Base-by-base conservation (phyloP, 35 echinoderm and acorn worm genomes). In the Ophioderma brevispina region DNA sequence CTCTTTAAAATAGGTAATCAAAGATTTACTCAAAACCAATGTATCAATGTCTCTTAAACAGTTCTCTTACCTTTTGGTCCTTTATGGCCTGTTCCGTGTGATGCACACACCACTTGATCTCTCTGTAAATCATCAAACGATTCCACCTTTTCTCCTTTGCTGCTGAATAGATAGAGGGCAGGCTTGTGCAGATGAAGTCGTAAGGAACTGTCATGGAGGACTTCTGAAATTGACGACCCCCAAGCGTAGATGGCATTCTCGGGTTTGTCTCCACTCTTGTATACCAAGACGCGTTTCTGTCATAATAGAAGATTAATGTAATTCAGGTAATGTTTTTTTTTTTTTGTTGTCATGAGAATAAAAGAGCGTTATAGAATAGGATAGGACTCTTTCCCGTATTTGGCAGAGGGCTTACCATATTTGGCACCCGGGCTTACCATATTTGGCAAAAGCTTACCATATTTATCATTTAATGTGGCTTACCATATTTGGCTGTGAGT, bases 401-500 rank as follows among this genome's bases (percentile, higher is more conserved):
- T 10, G 28, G 28, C 76, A 13, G 6, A 6, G 30, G 76, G 76
- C 10, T 78, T 13, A 13, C 28, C 0, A 15, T 32, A 39, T 25
- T 0, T 13, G 76, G 6, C 17, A 1, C 34, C 3, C 64, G 56
- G 1, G 35, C 30, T 23, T 23, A 23, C 83, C 3, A 55, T n/a
- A n/a, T n/a, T n/a, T n/a, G n/a, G n/a, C n/a, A n/a, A n/a, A n/a
- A n/a, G n/a, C n/a, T n/a, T n/a, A n/a, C n/a, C n/a, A n/a, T n/a
- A n/a, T n/a, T n/a, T n/a, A n/a, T n/a, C n/a, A n/a, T n/a, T n/a
- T n/a, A n/a, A n/a, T n/a, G n/a, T 8, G n/a, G 23, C 86, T 92
- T 77, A 98, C 96, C 96, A 92, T 86, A 11, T 76, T 85, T n/a
- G 96, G 92, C 75, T 98, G 96, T 10, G 76, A 89, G 78, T 98